Percentiles rank a stretch among this genome's conserved stretches.
phyloP scores from a whole-genome alignment of 1,140 invertebrate genomes.

The Ooceraea biroi region DNA sequence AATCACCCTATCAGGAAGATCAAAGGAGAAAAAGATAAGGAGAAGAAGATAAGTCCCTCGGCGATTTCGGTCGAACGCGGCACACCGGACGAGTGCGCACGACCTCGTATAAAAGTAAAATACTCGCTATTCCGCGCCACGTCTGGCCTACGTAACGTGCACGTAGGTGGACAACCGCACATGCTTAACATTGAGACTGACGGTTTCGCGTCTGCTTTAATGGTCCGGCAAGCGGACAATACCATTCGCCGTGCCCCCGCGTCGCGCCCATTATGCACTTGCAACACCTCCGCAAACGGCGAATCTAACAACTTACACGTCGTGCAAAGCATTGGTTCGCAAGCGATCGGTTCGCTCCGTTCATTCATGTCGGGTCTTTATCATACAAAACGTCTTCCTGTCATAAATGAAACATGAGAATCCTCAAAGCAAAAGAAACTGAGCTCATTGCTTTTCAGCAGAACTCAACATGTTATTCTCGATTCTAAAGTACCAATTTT shows the following conservation, averaged over 20 bases:
- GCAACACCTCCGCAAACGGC: conserved; percentile 4
- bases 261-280: conserved; percentile 30
- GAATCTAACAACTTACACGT: not conserved
- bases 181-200: conserved; percentile 27
- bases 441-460: too few relatives aligned
- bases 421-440: too few relatives aligned
- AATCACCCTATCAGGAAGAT: too few relatives aligned
- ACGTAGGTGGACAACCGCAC: conserved; percentile 50
- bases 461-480: too few relatives aligned
- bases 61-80: not conserved
- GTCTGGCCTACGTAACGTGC: conserved; percentile 31
- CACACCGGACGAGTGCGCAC: not conserved
- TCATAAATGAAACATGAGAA: too few relatives aligned
- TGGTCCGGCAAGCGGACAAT: conserved; percentile 25
- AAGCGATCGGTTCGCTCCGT: too few relatives aligned
- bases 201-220: conserved; percentile 36
- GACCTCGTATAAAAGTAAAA: conserved; percentile 27
- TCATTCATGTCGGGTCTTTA: not conserved
- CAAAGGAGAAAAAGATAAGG: too few relatives aligned
- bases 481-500: too few relatives aligned
- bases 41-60: not conserved
- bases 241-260: conserved; percentile 27
- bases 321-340: not conserved
- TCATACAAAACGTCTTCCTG: not conserved
- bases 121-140: not conserved